Base-by-base conservation (phyloP, 2,888 invertebrate genomes). In the Torymus texanus region DNA sequence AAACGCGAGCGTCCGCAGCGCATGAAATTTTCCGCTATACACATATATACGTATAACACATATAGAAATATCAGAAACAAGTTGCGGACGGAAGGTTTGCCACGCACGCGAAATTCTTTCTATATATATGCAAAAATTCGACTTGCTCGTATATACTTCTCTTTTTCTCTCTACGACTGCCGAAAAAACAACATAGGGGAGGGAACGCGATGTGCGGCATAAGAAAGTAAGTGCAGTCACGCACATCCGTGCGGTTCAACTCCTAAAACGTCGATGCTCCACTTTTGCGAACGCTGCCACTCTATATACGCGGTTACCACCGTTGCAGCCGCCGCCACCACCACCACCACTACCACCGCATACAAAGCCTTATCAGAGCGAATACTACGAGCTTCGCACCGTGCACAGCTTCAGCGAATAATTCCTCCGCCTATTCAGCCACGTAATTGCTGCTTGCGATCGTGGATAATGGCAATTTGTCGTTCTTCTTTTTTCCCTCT, bases 181-280 rank as follows among this genome's bases (percentile, higher is more conserved):
- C 18, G 24, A 24, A 63, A 50, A 51, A 24, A 61, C 51, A 61
- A 61, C 51, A 61, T 14, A 61, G 14, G 18, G 12, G 59, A 18
- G 13, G 61, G 12, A 50, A 53, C 4, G 41, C 16, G 55, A 66
- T 41, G 41, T 41, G 1, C 29, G 41, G 66, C 61, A 3, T 53
- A 51, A 72, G 74, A 74, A 76, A 80, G 68, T 74, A 65, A 74
- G 58, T 21, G 13, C 21, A 75, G 74, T 80, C 74, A 74, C 80
- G 80, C 80, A 78, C 56, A 66, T 70, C 63, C 63, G 61, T 62
- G 16, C 53, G 21, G 21, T 21, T 29, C 41, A 59, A n/a, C 70
- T 70, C 75, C 63, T 63, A 62, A 78, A 81, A 81, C 81, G 81
- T 81, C 81, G 81, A 81, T 81, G 81, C 75, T 81, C 81, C 71